Conservation (phyloP, 2,888 invertebrate genomes). For the Lydus trimaculatus region DNA sequence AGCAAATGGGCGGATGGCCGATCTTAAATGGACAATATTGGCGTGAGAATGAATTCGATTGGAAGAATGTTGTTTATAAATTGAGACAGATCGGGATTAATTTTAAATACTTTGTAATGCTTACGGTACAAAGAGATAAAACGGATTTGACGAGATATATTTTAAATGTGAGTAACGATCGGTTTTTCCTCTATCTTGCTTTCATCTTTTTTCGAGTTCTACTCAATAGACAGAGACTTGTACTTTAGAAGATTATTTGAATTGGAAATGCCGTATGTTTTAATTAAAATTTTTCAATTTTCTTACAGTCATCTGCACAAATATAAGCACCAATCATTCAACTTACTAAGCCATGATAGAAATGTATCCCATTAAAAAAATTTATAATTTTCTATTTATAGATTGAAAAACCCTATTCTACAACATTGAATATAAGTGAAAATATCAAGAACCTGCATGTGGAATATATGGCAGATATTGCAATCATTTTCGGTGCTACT, state of each 20-base stretch:
- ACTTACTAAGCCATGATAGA: not conserved
- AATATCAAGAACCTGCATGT: conserved; percentile 45
- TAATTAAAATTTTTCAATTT: conserved; percentile 11
- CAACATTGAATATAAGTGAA: conserved; percentile 39
- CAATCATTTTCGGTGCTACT: conserved; percentile 49
- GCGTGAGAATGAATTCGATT: conserved; percentile 57
- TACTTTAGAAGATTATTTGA: conserved; percentile 8
- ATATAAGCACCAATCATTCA: conserved; percentile 10
- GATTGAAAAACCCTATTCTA: conserved; percentile 44
- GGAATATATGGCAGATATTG: conserved; percentile 53
- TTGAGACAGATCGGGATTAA: conserved; percentile 52
- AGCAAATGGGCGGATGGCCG: conserved; percentile 68
- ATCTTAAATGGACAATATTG: conserved; percentile 61
- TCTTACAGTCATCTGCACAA: not conserved
- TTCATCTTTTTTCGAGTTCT: not conserved
- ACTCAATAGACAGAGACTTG: too few species aligned
- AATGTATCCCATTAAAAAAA: conserved; percentile 12
- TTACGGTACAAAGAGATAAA: conserved; percentile 47
- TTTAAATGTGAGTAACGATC: conserved; percentile 47
- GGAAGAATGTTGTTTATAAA: conserved; percentile 51
- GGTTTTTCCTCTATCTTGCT: not conserved
- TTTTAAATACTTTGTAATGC: conserved; percentile 52
- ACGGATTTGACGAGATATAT: conserved; percentile 47
- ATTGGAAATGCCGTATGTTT: conserved; percentile 5
- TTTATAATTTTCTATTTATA: conserved; percentile 33